A percentile compares a stretch with the other conserved stretches of the same genome.
Evolutionary conservation across 2,888 invertebrate genomes (phyloP).

Genomic region (Pandemis heparana): DNA sequence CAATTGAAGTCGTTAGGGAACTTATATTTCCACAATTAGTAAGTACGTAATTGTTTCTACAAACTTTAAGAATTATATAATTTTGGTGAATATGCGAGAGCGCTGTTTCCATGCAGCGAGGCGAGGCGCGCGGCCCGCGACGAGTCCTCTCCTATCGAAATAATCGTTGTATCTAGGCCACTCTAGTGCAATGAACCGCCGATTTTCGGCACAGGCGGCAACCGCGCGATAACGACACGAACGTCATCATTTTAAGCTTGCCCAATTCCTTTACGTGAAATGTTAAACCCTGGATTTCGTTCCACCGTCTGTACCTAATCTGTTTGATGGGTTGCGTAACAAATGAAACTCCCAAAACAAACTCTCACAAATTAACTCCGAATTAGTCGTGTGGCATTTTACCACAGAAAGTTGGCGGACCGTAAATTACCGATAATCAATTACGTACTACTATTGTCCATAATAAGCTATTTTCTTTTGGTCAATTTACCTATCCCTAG

Average conservation of each 20-base stretch:
- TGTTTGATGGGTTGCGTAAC: slow-evolving; percentile 1
- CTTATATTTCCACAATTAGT: not conserved
- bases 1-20: not conserved
- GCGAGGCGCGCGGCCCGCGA: not conserved
- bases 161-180: slow-evolving; percentile 73
- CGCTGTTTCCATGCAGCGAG: not conserved
- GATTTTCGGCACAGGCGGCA: slow-evolving; percentile 56
- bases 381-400: not conserved
- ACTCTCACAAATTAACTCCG: not conserved
- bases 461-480: not conserved
- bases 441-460: not conserved
- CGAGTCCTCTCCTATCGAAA: slow-evolving; percentile 61
- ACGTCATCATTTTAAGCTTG: slow-evolving; percentile 30
- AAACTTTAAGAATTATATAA: slow-evolving; percentile 6
- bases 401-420: not conserved
- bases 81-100: slow-evolving; percentile 1
- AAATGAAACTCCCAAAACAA: not conserved
- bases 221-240: slow-evolving; percentile 43
- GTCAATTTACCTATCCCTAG: not conserved
- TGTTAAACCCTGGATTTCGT: not conserved
- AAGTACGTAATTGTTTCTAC: not conserved
- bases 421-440: not conserved
- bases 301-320: not conserved
- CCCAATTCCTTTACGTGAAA: not conserved
- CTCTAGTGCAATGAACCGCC: slow-evolving; percentile 72